Base-by-base conservation (phyloP, 2,888 invertebrate species). In the Caenorhabditis becei region DNA sequence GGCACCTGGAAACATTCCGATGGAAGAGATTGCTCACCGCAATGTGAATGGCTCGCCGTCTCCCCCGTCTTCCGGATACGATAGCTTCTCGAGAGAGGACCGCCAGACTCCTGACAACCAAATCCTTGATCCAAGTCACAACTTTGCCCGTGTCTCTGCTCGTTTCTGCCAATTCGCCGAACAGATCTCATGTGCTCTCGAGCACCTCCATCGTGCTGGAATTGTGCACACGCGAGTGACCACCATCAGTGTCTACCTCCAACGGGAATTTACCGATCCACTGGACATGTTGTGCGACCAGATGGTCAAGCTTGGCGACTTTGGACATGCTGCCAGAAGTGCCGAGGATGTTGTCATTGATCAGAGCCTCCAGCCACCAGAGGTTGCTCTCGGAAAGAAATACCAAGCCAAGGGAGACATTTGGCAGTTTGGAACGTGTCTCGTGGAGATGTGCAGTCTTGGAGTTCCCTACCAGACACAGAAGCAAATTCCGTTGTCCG, bases 11-110 rank as follows among this genome's bases (percentile, higher is more conserved):
- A 51, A 44, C 3, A 62, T 44, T 18, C 58, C 49, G 16, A 37
- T 20, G 32, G 61, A 78, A 24, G 65, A 66, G n/a, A 2, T 26
- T 10, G 44, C 56, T 37, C 32, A 66, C 7, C 26, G 75, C 51
- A 58, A 44, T 37, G 53, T 41, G 24, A 69, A 82, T n/a, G 59
- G 18, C 10, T 79, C 84, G 1, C 82, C 82, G 1, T 79, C 82
- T n/a, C n/a, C n/a, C 1, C 82, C 84, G 23, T 81, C 81, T 18
- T 84, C 84, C 32, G 84, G 84, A 49, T 84, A 84, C 37, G 80
- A 80, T 11, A 80, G 80, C 24, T 72, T 80, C 20, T 28, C 71
- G 0, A 69, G 69, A 20, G 63, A 67, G 54, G 77, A 80, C n/a
- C 41, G 65, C 24, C 69, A 69, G 16, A 63, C 61, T 8, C 69